Evolutionary conservation across 2,797 vertebrate genomes (phyloP).

Genomic region (Lacerta agilis): DNA sequence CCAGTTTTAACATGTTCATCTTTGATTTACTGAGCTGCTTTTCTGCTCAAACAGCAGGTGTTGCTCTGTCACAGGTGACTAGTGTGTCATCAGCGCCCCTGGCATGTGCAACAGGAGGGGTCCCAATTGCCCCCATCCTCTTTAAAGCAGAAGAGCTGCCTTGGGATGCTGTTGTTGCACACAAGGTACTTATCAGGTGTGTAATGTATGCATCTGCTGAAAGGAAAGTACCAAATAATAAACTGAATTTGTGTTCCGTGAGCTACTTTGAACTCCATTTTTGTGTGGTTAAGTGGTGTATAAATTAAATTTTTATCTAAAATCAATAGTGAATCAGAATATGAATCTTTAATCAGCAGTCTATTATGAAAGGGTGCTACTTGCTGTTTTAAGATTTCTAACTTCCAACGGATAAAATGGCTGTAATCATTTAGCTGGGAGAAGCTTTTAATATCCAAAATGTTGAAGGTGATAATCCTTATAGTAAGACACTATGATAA

Average conservation of each 20-base stretch:
- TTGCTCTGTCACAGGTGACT: not conserved
- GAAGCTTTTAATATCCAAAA: not conserved
- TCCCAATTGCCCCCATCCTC: not conserved
- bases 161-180: too few species aligned
- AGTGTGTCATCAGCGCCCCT: not conserved
- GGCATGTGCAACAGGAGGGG: not conserved
- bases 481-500: not conserved
- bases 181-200: not conserved
- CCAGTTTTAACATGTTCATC: too few species aligned
- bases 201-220: too few species aligned
- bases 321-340: not conserved
- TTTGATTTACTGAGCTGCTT: not conserved
- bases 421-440: not conserved
- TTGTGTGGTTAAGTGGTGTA: not conserved
- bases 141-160: not conserved
- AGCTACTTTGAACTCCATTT: not conserved
- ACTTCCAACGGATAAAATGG: not conserved
- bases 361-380: not conserved
- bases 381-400: not conserved
- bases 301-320: not conserved
- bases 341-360: not conserved
- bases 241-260: not conserved
- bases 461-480: not conserved
- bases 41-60: not conserved
- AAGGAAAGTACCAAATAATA: not conserved